Base-by-base conservation (phyloP, 2,888 invertebrate genomes). In the Deilephila porcellus region DNA sequence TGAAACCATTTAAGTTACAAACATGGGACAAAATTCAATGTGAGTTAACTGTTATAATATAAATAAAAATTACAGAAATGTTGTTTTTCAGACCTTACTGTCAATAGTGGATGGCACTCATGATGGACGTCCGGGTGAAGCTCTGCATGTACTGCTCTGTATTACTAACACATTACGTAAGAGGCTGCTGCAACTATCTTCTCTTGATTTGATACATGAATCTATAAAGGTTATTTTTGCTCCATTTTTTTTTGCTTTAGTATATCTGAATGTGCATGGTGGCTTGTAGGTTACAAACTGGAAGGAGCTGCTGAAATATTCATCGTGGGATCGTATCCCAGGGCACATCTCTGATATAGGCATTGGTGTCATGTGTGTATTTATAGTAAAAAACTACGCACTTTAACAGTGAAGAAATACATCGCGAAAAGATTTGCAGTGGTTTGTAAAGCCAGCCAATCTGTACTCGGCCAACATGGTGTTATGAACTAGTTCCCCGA, bases 161-260 rank as follows among this genome's bases (percentile, higher is more conserved):
- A 89, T 94, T 73, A 91, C 92, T 1, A 81, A 81, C 60, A 82
- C 89, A 17, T 78, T 94, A 29, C 82, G 86, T 17, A 84, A 77
- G 77, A 86, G 93, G 71, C 77, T 93, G 3, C 52, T 81, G 32
- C 90, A 93, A 75, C 79, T 94, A 3, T 89, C 87, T 29, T 89
- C 87, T 60, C 77, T 90, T 64, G 91, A 93, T 71, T 81, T 94
- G 53, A 85, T 90, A 60, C 88, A 91, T 76, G 86, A 89, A 17
- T 62, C 85, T 83, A 77, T 73, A 3, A 17, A 73, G 73, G 70
- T 73, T 70, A 25, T 63, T 52, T 1, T 70, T 17, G n/a, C 19
- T 2, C 32, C 0, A 32, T 62, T 6, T 71, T 53, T 32, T 45
- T 56, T 32, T 59, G 60, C 60, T 52, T 60, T 60, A 8, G 2